phyloP scores from a whole-genome alignment of 2,888 invertebrate genomes.

The Dyspetes luteomarginatus region DNA sequence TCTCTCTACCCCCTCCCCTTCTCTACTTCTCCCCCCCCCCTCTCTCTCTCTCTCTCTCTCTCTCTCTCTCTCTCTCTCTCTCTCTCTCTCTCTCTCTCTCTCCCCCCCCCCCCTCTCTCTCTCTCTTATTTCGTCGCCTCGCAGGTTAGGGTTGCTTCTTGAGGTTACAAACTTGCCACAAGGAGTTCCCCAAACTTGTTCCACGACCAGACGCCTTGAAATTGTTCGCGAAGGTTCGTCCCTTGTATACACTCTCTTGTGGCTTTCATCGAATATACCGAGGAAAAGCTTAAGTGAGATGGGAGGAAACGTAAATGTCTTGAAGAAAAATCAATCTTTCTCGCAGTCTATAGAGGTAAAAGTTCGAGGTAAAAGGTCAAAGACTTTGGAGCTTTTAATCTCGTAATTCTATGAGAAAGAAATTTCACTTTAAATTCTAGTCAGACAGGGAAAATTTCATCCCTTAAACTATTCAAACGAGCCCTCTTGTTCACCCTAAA shows the following conservation, averaged over 20 bases:
- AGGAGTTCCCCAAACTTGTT: constrained; percentile 60
- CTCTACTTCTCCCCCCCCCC: not conserved
- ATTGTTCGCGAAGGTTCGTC: constrained; percentile 57
- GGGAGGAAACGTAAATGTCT: constrained; percentile 30
- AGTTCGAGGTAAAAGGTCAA: constrained; percentile 32
- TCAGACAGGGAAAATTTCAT: no score
- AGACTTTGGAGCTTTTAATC: constrained; percentile 26
- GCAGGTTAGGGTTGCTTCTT: constrained; percentile 13
- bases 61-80: constrained; percentile 4
- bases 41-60: not conserved
- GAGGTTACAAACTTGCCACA: constrained; percentile 40
- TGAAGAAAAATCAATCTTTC: constrained; percentile 18
- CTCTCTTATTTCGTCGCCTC: not conserved
- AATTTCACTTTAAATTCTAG: no score
- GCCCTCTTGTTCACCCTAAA: no score
- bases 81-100: constrained; percentile 4
- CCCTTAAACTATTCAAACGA: no score
- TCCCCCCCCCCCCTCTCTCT: constrained; percentile 10
- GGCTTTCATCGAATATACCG: not conserved
- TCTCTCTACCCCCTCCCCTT: not conserved
- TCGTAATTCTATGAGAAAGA: not conserved
- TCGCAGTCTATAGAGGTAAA: not conserved
- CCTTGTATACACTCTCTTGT: not conserved
- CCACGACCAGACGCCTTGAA: constrained; percentile 61
- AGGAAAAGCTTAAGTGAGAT: constrained; percentile 2